Conservation (phyloP, 2,113 vertebrate genomes). For the Phycodurus eques region DNA sequence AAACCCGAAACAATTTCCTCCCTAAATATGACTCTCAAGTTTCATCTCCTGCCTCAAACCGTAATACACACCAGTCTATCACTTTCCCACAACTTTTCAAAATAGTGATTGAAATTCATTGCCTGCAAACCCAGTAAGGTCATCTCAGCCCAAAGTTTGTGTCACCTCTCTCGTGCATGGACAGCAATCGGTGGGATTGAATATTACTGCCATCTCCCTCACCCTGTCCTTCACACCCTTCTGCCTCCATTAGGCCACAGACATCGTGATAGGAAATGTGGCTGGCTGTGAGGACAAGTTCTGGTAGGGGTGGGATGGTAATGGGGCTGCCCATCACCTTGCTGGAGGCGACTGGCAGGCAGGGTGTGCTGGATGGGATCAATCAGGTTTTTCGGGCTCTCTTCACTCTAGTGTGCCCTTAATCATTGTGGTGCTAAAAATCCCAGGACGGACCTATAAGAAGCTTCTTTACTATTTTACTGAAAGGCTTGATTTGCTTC, state of each 20-base stretch:
- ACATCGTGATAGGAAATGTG: slow-evolving; percentile 39
- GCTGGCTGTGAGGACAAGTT: slow-evolving; percentile 34
- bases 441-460: slow-evolving; percentile 37
- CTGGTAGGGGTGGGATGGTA: slow-evolving; percentile 8
- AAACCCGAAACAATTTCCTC: background rate
- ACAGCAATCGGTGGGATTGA: slow-evolving; percentile 47
- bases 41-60: slow-evolving; percentile 1
- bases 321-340: slow-evolving; percentile 68
- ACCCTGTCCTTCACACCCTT: slow-evolving; percentile 81
- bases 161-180: background rate
- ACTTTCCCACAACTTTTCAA: background rate
- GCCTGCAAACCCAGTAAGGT: background rate
- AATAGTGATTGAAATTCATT: background rate
- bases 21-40: background rate
- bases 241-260: slow-evolving; percentile 77
- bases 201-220: slow-evolving; percentile 42
- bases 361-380: slow-evolving; percentile 6
- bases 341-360: slow-evolving; percentile 69
- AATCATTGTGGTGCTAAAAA: slow-evolving; percentile 47
- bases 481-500: background rate
- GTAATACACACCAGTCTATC: background rate
- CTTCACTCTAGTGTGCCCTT: slow-evolving; percentile 38
- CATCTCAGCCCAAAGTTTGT: slow-evolving; percentile 2
- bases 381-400: slow-evolving; percentile 45
- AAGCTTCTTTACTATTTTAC: slow-evolving; percentile 37